Base-by-base conservation (phyloP, 2,113 vertebrate species). In the Antechinus stuartii region DNA sequence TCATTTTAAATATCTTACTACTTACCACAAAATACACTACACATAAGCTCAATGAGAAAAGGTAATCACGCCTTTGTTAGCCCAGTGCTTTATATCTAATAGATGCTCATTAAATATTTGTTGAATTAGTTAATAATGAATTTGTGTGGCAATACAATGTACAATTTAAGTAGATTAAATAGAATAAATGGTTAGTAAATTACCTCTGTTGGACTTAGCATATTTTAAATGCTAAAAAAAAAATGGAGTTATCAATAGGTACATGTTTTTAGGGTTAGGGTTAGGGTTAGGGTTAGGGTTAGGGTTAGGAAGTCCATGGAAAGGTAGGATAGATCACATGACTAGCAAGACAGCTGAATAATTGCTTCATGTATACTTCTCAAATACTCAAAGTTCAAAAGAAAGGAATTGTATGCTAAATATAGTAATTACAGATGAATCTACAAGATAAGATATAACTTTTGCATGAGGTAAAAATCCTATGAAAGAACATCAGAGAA, bases 211-310 rank as follows among this genome's bases (percentile, higher is more conserved):
- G 27, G n/a, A 93, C 53, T 95, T 24, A 90, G 95, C 95, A 54
- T 95, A 96, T 27, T 96, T 49, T 91, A 96, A 97, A 97, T 92
- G 47, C 95, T 91, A 95, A 61, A 94, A 96, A 95, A 61, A 94
- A 96, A 97, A 97, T 93, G 90, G 96, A 95, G 93, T 92, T 95
- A 92, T 95, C 95, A 92, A 92, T 8, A 47, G 27, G 0, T 52
- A 91, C 12, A 24, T 30, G 49, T 52, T 90, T 53, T 2, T 91
- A 95, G 89, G 56, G 42, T 42, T 42, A 42, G 42, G 42, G 42
- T 42, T 42, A 42, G 42, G 42, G 42, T 42, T 42, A 42, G 42
- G 42, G 42, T 42, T 42, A 42, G 42, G 42, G 42, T 42, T 42
- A 42, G 42, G 42, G 42, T 42, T 42, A 42, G 42, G 8, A 93